These are phyloP conservation scores for Astropecten irregularis DNA, from an alignment of 53 echinoderm and acorn worm genomes.

Conservation along the genomic window DNA sequence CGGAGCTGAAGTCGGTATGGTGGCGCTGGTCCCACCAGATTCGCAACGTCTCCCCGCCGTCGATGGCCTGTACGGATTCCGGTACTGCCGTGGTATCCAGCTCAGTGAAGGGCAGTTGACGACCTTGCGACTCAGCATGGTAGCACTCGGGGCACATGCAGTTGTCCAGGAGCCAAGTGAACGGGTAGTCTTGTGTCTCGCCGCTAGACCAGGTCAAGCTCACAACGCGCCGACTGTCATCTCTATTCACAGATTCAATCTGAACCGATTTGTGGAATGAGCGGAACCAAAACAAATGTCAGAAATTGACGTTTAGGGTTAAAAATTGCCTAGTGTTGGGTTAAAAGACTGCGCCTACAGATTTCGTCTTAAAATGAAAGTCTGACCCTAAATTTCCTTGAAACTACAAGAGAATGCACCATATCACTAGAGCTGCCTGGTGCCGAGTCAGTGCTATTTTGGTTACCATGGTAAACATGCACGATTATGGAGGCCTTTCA, in stretches of 20 bases:
- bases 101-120: constrained; percentile 52
- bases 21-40: constrained; percentile 28
- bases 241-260: neutral
- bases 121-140: constrained; percentile 51
- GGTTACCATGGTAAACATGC: no score
- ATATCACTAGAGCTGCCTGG: no score
- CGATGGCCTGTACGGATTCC: constrained; percentile 3
- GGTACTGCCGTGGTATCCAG: constrained; percentile 49
- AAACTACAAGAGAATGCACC: no score
- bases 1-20: constrained; percentile 8
- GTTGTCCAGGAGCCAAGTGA: constrained; percentile 82
- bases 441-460: no score
- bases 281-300: neutral
- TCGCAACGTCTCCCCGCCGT: constrained; percentile 18
- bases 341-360: no score
- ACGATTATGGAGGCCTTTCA: neutral
- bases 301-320: neutral
- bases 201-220: constrained; percentile 28
- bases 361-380: no score
- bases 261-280: no score
- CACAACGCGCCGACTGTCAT: constrained; percentile 7
- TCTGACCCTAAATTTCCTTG: no score
- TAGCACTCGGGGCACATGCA: constrained; percentile 70
- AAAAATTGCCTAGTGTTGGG: neutral
- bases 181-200: constrained; percentile 65